Conservation (phyloP, 2,113 vertebrate genomes). For the Recurvirostra avosetta region DNA sequence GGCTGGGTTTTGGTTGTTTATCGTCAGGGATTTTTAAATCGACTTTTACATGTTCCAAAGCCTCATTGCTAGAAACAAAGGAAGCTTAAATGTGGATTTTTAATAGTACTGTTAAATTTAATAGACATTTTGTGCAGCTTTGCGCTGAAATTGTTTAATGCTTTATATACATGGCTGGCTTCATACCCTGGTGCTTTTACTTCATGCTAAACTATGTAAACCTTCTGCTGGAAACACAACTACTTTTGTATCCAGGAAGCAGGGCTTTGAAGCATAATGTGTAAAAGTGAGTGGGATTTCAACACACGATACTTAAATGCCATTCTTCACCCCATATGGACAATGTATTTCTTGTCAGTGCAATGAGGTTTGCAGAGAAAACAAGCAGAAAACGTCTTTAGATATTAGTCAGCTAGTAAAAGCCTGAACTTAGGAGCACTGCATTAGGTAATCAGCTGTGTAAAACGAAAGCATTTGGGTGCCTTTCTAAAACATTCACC, state of each 20-base stretch:
- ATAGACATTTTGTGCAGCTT: conserved; percentile 63
- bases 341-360: conserved; percentile 60
- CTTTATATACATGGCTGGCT: conserved; percentile 48
- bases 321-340: conserved; percentile 34
- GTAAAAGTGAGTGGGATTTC: conserved; percentile 63
- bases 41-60: conserved; percentile 13
- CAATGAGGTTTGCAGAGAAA: conserved; percentile 26
- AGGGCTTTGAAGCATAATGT: conserved; percentile 54
- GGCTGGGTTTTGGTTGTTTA: neutral
- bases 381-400: neutral
- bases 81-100: conserved; percentile 58
- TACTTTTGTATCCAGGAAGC: conserved; percentile 65
- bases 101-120: conserved; percentile 63
- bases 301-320: conserved; percentile 30
- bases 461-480: neutral
- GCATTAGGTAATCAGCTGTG: neutral
- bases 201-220: conserved; percentile 58
- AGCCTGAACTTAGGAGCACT: neutral
- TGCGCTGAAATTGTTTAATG: conserved; percentile 60
- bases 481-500: neutral
- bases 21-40: neutral
- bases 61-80: conserved; percentile 51
- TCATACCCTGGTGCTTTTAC: conserved; percentile 47
- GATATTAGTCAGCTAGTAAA: conserved; percentile 27
- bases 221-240: conserved; percentile 60